phyloP scores from a whole-genome alignment of 2,888 invertebrate genomes.

The Nomada lathburiana region DNA sequence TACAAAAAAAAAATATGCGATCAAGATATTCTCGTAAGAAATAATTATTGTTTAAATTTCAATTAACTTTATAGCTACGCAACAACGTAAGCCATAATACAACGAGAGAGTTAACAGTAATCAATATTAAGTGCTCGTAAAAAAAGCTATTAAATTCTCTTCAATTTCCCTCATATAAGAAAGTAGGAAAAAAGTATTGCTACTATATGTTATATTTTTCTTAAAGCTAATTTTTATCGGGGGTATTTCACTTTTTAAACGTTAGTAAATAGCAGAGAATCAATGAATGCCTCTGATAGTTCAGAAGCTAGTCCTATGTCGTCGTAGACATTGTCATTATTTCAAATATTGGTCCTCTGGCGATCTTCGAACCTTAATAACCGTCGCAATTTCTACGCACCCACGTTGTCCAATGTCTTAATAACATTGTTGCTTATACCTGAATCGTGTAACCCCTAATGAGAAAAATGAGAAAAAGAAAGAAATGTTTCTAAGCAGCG shows the following conservation, averaged over 20 bases:
- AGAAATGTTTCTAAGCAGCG: too few species aligned
- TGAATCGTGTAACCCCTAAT: slow-evolving; percentile 20
- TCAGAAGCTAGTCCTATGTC: background rate
- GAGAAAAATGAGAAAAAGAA: slow-evolving; percentile 19
- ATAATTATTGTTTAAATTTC: background rate
- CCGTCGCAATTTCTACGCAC: slow-evolving; percentile 23
- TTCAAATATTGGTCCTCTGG: slow-evolving; percentile 18
- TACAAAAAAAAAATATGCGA: background rate
- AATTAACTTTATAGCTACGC: background rate
- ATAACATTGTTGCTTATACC: slow-evolving; percentile 32
- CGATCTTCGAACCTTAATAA: slow-evolving; percentile 39
- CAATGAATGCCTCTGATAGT: background rate
- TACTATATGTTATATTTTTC: background rate
- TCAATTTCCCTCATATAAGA: background rate
- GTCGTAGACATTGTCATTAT: slow-evolving; percentile 19
- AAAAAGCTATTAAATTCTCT: background rate
- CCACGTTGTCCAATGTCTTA: slow-evolving; percentile 30
- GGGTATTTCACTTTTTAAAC: background rate
- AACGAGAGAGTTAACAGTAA: background rate
- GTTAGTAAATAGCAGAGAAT: background rate
- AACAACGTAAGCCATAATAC: background rate
- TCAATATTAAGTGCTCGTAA: background rate
- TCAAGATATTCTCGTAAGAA: background rate
- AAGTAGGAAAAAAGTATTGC: background rate
- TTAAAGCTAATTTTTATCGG: background rate